A percentile compares a stretch with the other conserved stretches of the same genome.
These are phyloP conservation scores for Thamnophis sirtalis DNA, from an alignment of 2,113 vertebrate species.

Conservation along the genomic window DNA sequence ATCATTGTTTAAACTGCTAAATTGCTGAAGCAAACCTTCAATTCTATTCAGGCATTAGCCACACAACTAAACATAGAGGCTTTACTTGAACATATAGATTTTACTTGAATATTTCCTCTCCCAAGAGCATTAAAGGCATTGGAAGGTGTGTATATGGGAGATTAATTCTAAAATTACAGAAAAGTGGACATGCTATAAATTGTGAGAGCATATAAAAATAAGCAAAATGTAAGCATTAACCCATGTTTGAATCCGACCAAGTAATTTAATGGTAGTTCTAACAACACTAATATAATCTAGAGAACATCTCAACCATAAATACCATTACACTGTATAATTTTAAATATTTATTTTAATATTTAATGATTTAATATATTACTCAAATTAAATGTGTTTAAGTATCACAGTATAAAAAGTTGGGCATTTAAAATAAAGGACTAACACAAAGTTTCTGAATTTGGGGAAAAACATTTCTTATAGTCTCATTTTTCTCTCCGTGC, in stretches of 20 bases:
- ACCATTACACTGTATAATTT: constrained; percentile 10
- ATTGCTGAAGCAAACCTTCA: neutral
- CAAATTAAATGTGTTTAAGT: constrained; percentile 51
- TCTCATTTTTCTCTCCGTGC: constrained; percentile 30
- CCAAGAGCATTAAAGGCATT: neutral
- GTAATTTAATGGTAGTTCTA: neutral
- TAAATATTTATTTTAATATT: constrained; percentile 65
- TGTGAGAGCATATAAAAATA: neutral
- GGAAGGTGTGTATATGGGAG: neutral
- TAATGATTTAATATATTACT: constrained; percentile 59
- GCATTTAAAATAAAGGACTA: constrained; percentile 47
- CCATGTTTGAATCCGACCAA: neutral
- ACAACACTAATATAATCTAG: neutral
- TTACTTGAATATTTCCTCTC: neutral
- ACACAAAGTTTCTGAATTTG: constrained; percentile 42
- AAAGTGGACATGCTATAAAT: neutral
- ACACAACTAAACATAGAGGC: neutral
- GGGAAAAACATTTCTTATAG: constrained; percentile 3
- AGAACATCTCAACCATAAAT: neutral
- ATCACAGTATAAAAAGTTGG: constrained; percentile 43
- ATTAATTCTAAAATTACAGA: neutral
- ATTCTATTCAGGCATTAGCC: neutral
- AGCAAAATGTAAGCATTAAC: neutral
- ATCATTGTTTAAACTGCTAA: neutral
- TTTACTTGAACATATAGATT: neutral